A percentile compares a stretch with the other conserved stretches of the same genome.
Conservation (phyloP, 2,888 invertebrate genomes). For the Cheilosia vernalis region DNA sequence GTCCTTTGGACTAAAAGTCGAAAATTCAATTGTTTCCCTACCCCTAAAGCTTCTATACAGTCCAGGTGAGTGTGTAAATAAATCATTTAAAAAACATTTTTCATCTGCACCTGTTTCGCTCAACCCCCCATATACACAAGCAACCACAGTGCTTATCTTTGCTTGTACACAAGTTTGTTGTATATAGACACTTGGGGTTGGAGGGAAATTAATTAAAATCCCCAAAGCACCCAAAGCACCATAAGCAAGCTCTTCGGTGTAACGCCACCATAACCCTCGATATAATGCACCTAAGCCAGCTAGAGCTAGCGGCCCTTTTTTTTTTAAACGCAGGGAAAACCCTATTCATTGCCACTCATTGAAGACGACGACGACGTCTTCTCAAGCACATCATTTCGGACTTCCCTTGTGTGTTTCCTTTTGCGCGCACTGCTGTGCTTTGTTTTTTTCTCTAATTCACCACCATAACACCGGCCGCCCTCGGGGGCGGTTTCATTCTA, state of each 20-base stretch:
- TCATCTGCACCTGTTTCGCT: slow-evolving; percentile 66
- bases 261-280: slow-evolving; percentile 28
- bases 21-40: background rate
- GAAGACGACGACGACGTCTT: slow-evolving; percentile 57
- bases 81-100: slow-evolving; percentile 68
- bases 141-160: slow-evolving; percentile 66
- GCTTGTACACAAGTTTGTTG: slow-evolving; percentile 60
- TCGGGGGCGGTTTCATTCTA: slow-evolving; percentile 32
- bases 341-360: slow-evolving; percentile 70
- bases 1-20: background rate
- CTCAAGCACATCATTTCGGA: slow-evolving; percentile 71
- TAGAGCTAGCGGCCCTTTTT: slow-evolving; percentile 12
- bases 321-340: slow-evolving; percentile 14
- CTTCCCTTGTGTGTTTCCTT: slow-evolving; percentile 53
- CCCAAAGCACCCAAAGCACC: slow-evolving; percentile 70
- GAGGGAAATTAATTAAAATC: slow-evolving; percentile 73
- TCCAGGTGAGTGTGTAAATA: slow-evolving; percentile 62
- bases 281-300: slow-evolving; percentile 11
- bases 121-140: slow-evolving; percentile 17
- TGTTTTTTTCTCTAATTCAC: slow-evolving; percentile 65
- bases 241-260: slow-evolving; percentile 66
- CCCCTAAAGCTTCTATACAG: slow-evolving; percentile 44
- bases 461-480: slow-evolving; percentile 43
- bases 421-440: slow-evolving; percentile 16
- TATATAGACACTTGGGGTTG: slow-evolving; percentile 18